Evolutionary conservation across 2,113 vertebrate species (phyloP).

Genomic region (Sylvia atricapilla): DNA sequence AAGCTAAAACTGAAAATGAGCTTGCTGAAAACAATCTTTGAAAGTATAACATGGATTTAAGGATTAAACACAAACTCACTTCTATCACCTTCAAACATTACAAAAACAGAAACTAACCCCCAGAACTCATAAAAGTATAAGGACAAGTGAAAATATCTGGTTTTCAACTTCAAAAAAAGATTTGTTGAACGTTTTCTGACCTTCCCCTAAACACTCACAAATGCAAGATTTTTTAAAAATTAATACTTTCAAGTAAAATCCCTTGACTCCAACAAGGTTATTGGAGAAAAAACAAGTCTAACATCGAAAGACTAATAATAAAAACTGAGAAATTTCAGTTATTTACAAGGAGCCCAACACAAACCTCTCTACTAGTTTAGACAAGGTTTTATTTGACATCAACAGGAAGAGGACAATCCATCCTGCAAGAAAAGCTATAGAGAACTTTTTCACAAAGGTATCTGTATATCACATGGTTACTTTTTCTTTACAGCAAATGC

Average conservation of each 20-base stretch:
- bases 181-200: not conserved
- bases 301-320: not conserved
- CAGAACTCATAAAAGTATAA: not conserved
- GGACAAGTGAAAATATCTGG: not conserved
- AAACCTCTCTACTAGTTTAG: not conserved
- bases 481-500: not conserved
- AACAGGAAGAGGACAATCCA: not conserved
- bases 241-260: not conserved
- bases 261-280: not conserved
- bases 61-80: not conserved
- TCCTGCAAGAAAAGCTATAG: not conserved
- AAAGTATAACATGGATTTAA: not conserved
- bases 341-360: not conserved
- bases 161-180: not conserved
- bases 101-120: not conserved
- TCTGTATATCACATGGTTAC: not conserved
- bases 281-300: not conserved
- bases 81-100: not conserved
- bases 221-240: not conserved
- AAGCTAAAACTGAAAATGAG: not conserved
- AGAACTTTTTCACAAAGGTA: not conserved
- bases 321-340: not conserved
- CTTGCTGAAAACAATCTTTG: not conserved
- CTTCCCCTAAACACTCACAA: not conserved
- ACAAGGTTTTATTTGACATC: not conserved